Base-by-base conservation (phyloP, 2,113 vertebrate genomes). In the Ranitomeya variabilis region DNA sequence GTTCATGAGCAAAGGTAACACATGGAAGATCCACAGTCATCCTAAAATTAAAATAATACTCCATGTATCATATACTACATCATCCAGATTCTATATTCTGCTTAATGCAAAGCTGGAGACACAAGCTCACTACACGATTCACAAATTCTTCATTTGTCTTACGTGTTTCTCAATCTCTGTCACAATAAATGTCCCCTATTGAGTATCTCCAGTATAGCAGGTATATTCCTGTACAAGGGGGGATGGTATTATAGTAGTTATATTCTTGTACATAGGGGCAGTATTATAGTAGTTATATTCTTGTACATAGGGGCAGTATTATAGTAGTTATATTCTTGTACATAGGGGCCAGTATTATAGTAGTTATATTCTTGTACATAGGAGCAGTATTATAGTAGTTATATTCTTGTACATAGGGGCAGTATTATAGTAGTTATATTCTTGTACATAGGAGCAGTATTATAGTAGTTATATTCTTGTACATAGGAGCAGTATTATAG, bases 401-500 rank as follows among this genome's bases (percentile, higher is more conserved):
- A 66, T 66, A 66, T 66, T n/a, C 64, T 9, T 66, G 64, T 66
- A 66, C 21, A 66, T n/a, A 66, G 19, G 64, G 21, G 26, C 26
- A 31, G 64, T 66, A 66, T 66, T 66, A 66, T 66, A 66, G 64
- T 66, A 66, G 64, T 66, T 66, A n/a, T 66, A 66, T 66, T n/a
- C 21, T 10, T 66, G 64, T n/a, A 66, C 21, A 66, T 66, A n/a
- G 64, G 64, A 9, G 21, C 64, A 66, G 64, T 66, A 66, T 66
- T 66, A 66, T 66, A 21, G 62, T 64, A 64, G 62, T 64, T 64
- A 21, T 64, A 64, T 64, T 64, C 18, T 21, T 64, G 62, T 21
- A 64, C 62, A 64, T 64, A 64, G 16, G 19, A 21, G 62, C 62
- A 64, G 62, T 64, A 21, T 64, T 64, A 64, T 21, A 66, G 64